phyloP scores from a whole-genome alignment of 1,140 invertebrate species.

The Ladona fulva region DNA sequence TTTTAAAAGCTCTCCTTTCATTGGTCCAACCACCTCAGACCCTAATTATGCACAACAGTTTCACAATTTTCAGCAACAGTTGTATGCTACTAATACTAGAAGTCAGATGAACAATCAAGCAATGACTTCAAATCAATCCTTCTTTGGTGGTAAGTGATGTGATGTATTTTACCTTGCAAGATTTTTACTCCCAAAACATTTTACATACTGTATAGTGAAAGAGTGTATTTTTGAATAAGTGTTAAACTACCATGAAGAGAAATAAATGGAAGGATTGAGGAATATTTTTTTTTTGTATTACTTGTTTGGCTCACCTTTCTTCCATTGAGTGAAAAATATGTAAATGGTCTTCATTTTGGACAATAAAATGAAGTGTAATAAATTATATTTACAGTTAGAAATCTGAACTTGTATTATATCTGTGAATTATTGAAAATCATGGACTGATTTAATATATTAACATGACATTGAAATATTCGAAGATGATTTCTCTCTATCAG shows the following conservation, averaged over 20 bases:
- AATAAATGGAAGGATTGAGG: background rate
- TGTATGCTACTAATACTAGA: slow-evolving; percentile 81
- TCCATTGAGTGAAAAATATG: background rate
- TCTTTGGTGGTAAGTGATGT: background rate
- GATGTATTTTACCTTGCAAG: slow-evolving; percentile 1
- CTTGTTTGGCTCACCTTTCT: background rate
- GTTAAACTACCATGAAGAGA: background rate
- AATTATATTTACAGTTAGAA: background rate
- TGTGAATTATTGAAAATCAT: too few species aligned
- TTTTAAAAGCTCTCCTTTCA: slow-evolving; percentile 71
- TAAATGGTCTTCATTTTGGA: background rate
- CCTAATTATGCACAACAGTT: slow-evolving; percentile 90
- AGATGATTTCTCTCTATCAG: background rate
- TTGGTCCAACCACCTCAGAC: slow-evolving; percentile 74
- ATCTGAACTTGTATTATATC: too few species aligned
- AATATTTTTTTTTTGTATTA: background rate
- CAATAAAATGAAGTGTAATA: background rate
- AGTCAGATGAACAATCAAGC: slow-evolving; percentile 29
- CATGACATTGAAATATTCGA: too few species aligned
- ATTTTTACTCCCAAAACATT: background rate
- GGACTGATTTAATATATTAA: too few species aligned
- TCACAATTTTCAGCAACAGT: slow-evolving; percentile 89
- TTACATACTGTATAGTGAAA: background rate
- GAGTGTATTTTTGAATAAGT: background rate
- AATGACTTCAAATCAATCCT: slow-evolving; percentile 2